phyloP scores from a whole-genome alignment of 2,797 vertebrate species.

The Chelon auratus region DNA sequence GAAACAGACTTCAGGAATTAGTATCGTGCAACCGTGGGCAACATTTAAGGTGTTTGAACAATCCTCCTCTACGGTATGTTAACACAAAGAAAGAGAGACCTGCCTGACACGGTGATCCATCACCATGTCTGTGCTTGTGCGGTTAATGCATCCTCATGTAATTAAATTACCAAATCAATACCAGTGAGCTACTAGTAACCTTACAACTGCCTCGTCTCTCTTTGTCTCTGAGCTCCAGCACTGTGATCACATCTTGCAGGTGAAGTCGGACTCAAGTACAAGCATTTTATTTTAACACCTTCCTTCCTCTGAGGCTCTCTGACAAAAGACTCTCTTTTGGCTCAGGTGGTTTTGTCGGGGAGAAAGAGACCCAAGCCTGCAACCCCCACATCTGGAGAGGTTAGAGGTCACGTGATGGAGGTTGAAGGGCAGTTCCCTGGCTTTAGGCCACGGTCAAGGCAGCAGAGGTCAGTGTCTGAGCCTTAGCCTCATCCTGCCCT shows the following conservation, averaged over 20 bases:
- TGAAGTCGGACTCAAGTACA: slow-evolving; percentile 89
- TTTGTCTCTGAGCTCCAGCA: slow-evolving; percentile 15
- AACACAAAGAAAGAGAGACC: slow-evolving; percentile 31
- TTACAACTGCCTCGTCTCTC: slow-evolving; percentile 67
- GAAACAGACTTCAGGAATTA: neutral
- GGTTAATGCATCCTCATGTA: slow-evolving; percentile 77
- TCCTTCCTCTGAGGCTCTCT: slow-evolving; percentile 68
- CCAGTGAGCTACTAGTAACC: slow-evolving; percentile 84
- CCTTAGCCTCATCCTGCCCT: slow-evolving; percentile 87
- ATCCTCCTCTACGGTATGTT: slow-evolving; percentile 4
- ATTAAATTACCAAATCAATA: slow-evolving; percentile 94
- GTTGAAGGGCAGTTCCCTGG: slow-evolving; percentile 85
- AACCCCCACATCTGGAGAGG: slow-evolving; percentile 62
- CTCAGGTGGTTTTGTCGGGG: slow-evolving; percentile 22
- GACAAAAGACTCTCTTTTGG: slow-evolving; percentile 31
- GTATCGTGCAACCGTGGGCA: neutral
- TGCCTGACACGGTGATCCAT: slow-evolving; percentile 41
- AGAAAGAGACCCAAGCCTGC: slow-evolving; percentile 31
- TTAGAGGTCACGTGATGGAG: slow-evolving; percentile 72
- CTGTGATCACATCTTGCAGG: slow-evolving; percentile 75
- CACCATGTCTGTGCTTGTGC: slow-evolving; percentile 38
- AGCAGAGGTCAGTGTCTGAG: slow-evolving; percentile 84
- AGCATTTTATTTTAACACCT: slow-evolving; percentile 89
- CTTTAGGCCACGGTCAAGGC: slow-evolving; percentile 91
- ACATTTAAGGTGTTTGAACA: neutral